Base-by-base conservation (phyloP, 1,140 invertebrate species). In the Apocrypta bakeri region DNA sequence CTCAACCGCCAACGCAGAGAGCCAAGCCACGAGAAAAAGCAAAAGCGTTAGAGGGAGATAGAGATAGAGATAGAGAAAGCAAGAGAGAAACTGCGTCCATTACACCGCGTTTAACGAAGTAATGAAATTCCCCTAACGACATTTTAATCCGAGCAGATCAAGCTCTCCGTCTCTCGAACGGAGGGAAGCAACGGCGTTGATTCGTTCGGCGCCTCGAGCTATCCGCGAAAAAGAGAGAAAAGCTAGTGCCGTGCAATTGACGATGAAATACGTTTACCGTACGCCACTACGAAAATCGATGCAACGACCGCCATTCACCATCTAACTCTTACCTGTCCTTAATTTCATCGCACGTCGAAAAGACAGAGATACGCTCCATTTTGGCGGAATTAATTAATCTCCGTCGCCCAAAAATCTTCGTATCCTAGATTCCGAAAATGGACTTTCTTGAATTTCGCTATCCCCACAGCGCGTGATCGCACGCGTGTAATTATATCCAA, bases 41-140 rank as follows among this genome's bases (percentile, higher is more conserved):
- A 25, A 56, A n/a, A 71, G 40, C 27, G 24, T 6, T 37, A 3
- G 48, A 56, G 48, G 3, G 21, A 56, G 14, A 21, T 17, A 56
- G 33, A 37, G 33, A 37, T 2, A 37, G 3, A 37, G 33, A 37
- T n/a, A n/a, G n/a, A n/a, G n/a, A n/a, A n/a, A n/a, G n/a, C n/a
- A n/a, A n/a, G n/a, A n/a, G n/a, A n/a, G n/a, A n/a, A n/a, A 21
- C 48, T 56, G 63, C 31, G 24, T 68, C 76, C 8, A 42, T 68
- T 42, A 78, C 9, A 78, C 24, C 33, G 12, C 68, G 33, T 48
- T 78, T 17, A 77, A 77, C 61, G 37, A 64, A 83, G 75, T 31
- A 84, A 79, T 83, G 82, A 85, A 85, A 84, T 86, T 79, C 74
- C 84, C 85, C 86, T 88, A 86, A 87, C 80, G 87, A 86, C 84